phyloP scores from a whole-genome alignment of 2,888 invertebrate species.

The Heliconius cydno region DNA sequence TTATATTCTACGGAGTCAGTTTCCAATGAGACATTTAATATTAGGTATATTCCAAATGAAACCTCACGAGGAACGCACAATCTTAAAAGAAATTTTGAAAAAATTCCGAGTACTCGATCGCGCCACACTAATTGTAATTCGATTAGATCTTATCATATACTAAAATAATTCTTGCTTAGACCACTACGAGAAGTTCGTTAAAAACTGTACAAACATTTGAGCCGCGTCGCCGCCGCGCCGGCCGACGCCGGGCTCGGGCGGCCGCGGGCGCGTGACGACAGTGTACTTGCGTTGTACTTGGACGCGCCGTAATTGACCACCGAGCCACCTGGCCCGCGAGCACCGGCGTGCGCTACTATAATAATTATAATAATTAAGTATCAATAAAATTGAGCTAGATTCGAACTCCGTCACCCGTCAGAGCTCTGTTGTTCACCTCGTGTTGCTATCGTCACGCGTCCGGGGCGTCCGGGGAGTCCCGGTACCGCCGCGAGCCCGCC shows the following conservation, averaged over 20 bases:
- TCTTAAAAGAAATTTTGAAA: conserved; percentile 71
- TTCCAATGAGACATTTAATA: conserved; percentile 67
- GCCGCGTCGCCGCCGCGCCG: conserved; percentile 70
- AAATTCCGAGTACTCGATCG: conserved; percentile 72
- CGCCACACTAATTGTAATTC: conserved; percentile 82
- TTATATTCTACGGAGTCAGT: conserved; percentile 77
- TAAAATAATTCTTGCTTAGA: conserved; percentile 82
- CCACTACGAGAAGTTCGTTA: conserved; percentile 79
- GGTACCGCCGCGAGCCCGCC: conserved; percentile 13
- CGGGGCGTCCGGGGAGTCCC: conserved; percentile 3
- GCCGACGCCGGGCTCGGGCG: conserved; percentile 60
- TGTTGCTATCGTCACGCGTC: conserved; percentile 42
- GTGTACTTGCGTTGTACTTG: conserved; percentile 41
- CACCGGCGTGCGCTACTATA: conserved; percentile 55
- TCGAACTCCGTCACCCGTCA: conserved; percentile 61
- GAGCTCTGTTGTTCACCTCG: conserved; percentile 51
- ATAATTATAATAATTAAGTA: conserved; percentile 69
- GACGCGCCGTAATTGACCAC: too few species aligned
- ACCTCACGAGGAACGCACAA: conserved; percentile 70
- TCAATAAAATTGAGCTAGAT: conserved; percentile 81
- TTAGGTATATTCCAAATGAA: conserved; percentile 60
- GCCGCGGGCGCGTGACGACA: conserved; percentile 63
- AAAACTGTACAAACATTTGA: conserved; percentile 82
- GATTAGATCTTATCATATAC: conserved; percentile 82
- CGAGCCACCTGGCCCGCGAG: conserved; percentile 53